Conservation (phyloP, 2,113 vertebrate genomes). For the Picathartes gymnocephalus region DNA sequence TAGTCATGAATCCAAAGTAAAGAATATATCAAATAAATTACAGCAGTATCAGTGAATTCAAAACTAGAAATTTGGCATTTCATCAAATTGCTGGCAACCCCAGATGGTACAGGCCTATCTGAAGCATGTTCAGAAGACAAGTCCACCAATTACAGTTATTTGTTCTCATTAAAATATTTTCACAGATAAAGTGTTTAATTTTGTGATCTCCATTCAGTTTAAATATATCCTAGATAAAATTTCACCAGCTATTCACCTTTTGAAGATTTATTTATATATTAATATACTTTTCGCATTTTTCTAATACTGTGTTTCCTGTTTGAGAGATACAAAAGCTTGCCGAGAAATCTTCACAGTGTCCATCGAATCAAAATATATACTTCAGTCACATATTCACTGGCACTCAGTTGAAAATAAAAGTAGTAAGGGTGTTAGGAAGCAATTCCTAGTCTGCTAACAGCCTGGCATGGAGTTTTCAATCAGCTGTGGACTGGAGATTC, state of each 20-base stretch:
- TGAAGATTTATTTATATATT: background rate
- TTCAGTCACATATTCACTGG: background rate
- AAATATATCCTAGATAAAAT: background rate
- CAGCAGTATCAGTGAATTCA: background rate
- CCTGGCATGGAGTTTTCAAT: background rate
- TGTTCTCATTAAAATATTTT: slow-evolving; percentile 26
- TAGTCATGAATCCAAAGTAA: background rate
- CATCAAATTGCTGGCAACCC: slow-evolving; percentile 2
- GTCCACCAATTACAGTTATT: background rate
- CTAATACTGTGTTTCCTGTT: background rate
- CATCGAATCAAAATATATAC: background rate
- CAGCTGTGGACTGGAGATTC: background rate
- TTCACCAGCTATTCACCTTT: background rate
- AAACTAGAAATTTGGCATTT: slow-evolving; percentile 12
- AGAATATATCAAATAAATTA: background rate
- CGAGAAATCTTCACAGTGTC: background rate
- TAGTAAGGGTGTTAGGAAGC: background rate
- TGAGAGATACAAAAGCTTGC: background rate
- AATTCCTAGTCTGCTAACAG: background rate
- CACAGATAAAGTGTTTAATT: background rate
- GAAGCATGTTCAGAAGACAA: slow-evolving; percentile 3
- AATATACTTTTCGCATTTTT: background rate
- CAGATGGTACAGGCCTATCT: slow-evolving; percentile 18
- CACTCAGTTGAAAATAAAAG: background rate
- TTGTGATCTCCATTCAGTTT: background rate